These are phyloP conservation scores for Macrostomum cliftonense DNA, from an alignment of 2,888 invertebrate species.

Conservation along the genomic window DNA sequence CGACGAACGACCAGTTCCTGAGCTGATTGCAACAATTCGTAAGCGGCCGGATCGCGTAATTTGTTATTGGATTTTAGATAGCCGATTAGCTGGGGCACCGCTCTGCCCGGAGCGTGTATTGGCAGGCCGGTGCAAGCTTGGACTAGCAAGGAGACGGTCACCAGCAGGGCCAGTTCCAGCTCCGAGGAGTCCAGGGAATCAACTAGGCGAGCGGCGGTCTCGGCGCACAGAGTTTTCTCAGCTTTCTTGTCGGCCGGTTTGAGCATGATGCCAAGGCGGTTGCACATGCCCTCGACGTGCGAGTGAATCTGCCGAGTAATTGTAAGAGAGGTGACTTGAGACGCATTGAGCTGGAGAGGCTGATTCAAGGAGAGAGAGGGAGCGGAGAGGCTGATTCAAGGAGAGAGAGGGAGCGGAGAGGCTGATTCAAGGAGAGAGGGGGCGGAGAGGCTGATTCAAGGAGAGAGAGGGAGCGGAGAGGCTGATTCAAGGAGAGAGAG, in stretches of 20 bases:
- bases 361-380: too few relatives aligned
- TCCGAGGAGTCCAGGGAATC: slow-evolving; percentile 42
- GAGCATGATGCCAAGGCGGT: slow-evolving; percentile 38
- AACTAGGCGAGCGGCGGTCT: slow-evolving; percentile 1
- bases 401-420: too few relatives aligned
- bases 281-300: neutral
- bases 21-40: too few relatives aligned
- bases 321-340: too few relatives aligned
- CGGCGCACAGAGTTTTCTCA: slow-evolving; percentile 38
- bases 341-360: too few relatives aligned
- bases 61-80: slow-evolving; percentile 22
- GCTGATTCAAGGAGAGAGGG: too few relatives aligned
- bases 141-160: slow-evolving; percentile 58
- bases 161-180: slow-evolving; percentile 57
- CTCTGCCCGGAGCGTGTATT: slow-evolving; percentile 77
- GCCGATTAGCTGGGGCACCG: slow-evolving; percentile 59
- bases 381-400: too few relatives aligned
- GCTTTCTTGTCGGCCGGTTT: slow-evolving; percentile 77
- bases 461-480: too few relatives aligned
- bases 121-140: slow-evolving; percentile 59
- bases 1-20: too few relatives aligned
- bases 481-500: too few relatives aligned
- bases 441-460: too few relatives aligned
- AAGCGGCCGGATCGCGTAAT: too few relatives aligned
- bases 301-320: neutral